phyloP scores from a whole-genome alignment of 2,797 vertebrate genomes.

The Rallus crepitans region DNA sequence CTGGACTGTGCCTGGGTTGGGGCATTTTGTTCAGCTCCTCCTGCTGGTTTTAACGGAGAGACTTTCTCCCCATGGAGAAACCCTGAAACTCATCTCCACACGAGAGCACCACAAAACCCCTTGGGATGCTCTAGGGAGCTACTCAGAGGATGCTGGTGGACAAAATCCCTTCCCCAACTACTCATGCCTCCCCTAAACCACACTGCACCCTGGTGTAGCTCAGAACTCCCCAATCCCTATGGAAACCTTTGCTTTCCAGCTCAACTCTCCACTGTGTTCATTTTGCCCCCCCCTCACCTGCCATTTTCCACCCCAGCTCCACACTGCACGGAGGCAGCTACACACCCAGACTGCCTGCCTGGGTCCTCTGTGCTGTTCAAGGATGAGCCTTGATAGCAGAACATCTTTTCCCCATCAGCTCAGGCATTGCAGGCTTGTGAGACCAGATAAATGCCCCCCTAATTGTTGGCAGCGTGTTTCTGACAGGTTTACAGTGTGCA shows the following conservation, averaged over 20 bases:
- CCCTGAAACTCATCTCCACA: too few relatives aligned
- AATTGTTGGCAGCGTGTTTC: background rate
- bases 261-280: background rate
- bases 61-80: background rate
- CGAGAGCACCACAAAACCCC: background rate
- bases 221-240: background rate
- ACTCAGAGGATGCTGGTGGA: background rate
- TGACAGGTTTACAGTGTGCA: background rate
- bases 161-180: background rate
- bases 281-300: too few relatives aligned
- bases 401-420: conserved; percentile 7
- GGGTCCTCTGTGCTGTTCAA: background rate
- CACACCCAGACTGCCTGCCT: accelerated
- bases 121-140: background rate
- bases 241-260: background rate
- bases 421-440: background rate
- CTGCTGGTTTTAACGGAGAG: background rate
- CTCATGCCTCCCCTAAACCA: background rate
- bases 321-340: background rate
- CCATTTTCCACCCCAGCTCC: background rate
- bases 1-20: accelerated
- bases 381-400: background rate
- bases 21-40: background rate
- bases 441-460: conserved; percentile 18
- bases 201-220: accelerated